Evolutionary conservation across 2,113 vertebrate species (phyloP), one percentile per base, ranked within the genome.

Genomic region (Mirounga angustirostris): DNA sequence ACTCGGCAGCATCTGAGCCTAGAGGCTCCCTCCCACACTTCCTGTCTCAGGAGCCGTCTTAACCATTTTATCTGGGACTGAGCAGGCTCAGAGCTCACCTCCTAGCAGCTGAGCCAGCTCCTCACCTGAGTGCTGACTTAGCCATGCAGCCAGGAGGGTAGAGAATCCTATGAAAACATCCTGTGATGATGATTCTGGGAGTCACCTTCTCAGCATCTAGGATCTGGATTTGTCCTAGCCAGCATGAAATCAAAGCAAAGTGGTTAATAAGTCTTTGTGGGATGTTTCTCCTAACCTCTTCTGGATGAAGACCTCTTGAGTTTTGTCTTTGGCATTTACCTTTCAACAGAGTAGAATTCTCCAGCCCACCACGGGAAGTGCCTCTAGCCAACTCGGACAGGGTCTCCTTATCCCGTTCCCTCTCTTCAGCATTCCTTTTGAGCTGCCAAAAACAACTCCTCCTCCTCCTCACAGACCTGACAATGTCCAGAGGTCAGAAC

Each of bases 191-290:
- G 24, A 43, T 78, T 86, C 58, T 81, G 65, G 30, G 88, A 63
- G n/a, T 52, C 28, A 22, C 63, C 12, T 21, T 73, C 43, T 84
- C 46, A 54, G 28, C 16, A 28, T 36, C 16, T 21, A 84, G 61
- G 54, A 63, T 46, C 69, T 65, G 78, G 52, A 46, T 36, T 21
- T 22, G 40, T 59, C 28, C 65, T 67, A 26, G 76, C 13, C 4
- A 89, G 43, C n/a, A 3, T 50, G 52, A 81, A 84, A 76, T 94
- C 71, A 74, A 85, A 89, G 43, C 40, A 56, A 78, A 40, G 19
- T 50, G 46, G 24, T 36, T 24, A 46, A 46, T 0, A 7, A 78
- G 83, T 46, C 43, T 85, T 65, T 61, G 58, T 91, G 92, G 63
- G 78, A 5, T 67, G 7, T 85, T 91, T 87, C 58, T 5, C 92